Conservation (phyloP, 2,113 vertebrate genomes). For the Pseudopipra pipra region DNA sequence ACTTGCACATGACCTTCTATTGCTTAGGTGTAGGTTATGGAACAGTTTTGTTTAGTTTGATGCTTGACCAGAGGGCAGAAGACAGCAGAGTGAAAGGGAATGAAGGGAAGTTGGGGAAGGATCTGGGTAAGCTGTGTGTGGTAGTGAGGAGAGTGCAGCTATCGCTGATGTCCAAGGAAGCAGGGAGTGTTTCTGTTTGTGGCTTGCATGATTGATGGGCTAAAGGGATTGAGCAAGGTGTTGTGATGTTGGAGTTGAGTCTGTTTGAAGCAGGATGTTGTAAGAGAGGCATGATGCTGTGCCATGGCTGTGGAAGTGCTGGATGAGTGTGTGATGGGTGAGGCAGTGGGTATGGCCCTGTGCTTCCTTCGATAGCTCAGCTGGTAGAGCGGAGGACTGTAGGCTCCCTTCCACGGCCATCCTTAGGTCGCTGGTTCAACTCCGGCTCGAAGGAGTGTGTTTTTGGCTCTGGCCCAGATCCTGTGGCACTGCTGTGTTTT, state of each 20-base stretch:
- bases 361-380: constrained; percentile 78
- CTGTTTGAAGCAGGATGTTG: neutral
- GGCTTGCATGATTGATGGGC: neutral
- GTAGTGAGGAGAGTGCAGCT: fast-evolving
- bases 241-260: neutral
- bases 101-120: neutral
- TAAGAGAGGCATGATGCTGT: neutral
- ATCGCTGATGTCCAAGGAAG: fast-evolving
- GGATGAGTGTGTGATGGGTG: neutral
- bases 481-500: fast-evolving
- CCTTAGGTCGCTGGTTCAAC: constrained; percentile 89
- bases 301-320: neutral
- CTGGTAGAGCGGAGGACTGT: constrained; percentile 92
- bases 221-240: fast-evolving
- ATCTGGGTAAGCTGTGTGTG: fast-evolving
- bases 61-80: neutral
- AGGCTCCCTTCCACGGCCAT: neutral
- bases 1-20: neutral
- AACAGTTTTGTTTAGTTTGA: neutral
- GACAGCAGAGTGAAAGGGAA: neutral
- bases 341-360: no score
- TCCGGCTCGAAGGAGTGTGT: constrained; percentile 42
- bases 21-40: neutral
- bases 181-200: neutral
- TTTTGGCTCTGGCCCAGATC: neutral